Percentiles rank a stretch among this genome's conserved stretches.
Conservation (phyloP, 64 coral and sea anemone species). For the Orbicella faveolata region DNA sequence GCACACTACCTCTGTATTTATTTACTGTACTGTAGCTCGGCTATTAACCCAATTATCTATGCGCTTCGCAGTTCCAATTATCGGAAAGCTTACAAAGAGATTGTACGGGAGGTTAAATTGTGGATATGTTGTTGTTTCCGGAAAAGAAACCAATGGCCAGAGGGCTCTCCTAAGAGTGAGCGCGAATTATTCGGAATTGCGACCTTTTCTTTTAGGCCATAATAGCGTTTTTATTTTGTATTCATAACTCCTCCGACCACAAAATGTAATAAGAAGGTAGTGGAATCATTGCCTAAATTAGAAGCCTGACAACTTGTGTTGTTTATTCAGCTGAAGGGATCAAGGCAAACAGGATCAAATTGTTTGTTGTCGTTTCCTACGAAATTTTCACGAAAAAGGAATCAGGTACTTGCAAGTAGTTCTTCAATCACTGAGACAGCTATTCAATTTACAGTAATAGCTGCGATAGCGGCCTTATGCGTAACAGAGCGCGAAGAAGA, state of each 20-base stretch:
- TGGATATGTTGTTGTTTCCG: neutral
- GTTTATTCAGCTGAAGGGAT: neutral
- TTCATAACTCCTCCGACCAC: neutral
- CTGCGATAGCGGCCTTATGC: too few species aligned
- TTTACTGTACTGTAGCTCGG: conserved; percentile 40
- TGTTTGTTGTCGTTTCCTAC: too few species aligned
- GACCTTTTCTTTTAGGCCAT: neutral
- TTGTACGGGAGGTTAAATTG: neutral
- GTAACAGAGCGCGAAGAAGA: too few species aligned
- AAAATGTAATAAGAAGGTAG: too few species aligned
- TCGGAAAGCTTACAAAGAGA: conserved; percentile 38
- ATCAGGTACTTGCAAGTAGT: too few species aligned
- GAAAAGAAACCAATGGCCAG: neutral
- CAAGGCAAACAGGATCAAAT: too few species aligned
- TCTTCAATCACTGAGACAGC: too few species aligned
- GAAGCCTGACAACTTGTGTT: neutral
- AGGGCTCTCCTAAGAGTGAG: neutral
- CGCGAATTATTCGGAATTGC: neutral
- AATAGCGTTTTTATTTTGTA: neutral
- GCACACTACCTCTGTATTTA: conserved; percentile 19
- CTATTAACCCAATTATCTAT: conserved; percentile 53
- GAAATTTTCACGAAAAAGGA: too few species aligned
- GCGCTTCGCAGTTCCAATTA: conserved; percentile 50
- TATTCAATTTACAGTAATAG: too few species aligned
- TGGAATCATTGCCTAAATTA: neutral